Evolutionary conservation across 2,797 vertebrate genomes (phyloP).

Genomic region (Allobates femoralis): DNA sequence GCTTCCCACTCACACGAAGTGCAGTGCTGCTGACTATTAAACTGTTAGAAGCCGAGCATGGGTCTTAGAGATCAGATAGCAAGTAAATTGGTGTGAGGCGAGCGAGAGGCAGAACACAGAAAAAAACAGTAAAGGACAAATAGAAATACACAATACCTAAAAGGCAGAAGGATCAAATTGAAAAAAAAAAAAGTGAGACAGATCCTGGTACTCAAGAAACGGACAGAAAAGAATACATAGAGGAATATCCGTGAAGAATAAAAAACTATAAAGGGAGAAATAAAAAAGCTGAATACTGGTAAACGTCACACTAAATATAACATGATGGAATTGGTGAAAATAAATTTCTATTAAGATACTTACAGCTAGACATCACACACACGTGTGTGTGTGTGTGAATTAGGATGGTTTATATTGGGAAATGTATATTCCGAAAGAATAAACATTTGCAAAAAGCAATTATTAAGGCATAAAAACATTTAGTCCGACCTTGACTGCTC

Average conservation of each 20-base stretch:
- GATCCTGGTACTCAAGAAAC: background rate
- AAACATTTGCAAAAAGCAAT: background rate
- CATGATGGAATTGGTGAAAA: too few species aligned
- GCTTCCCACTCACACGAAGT: constrained; percentile 46
- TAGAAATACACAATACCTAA: constrained; percentile 11
- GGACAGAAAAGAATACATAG: background rate
- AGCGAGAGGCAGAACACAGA: constrained; percentile 20
- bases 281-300: background rate
- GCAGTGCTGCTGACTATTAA: constrained; percentile 58
- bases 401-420: background rate
- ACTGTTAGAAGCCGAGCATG: constrained; percentile 39
- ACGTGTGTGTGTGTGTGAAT: too few species aligned
- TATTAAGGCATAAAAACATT: background rate
- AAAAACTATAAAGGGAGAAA: constrained; percentile 10
- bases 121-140: constrained; percentile 42
- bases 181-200: constrained; percentile 18
- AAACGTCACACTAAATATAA: background rate
- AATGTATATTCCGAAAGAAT: background rate
- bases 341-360: background rate
- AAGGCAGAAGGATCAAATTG: constrained; percentile 22
- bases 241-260: background rate
- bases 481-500: background rate
- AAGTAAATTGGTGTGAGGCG: constrained; percentile 50
- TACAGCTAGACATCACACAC: background rate
- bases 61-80: constrained; percentile 55